Evolutionary conservation across 2,797 vertebrate genomes (phyloP).

Genomic region (Arnoldichthys spilopterus): DNA sequence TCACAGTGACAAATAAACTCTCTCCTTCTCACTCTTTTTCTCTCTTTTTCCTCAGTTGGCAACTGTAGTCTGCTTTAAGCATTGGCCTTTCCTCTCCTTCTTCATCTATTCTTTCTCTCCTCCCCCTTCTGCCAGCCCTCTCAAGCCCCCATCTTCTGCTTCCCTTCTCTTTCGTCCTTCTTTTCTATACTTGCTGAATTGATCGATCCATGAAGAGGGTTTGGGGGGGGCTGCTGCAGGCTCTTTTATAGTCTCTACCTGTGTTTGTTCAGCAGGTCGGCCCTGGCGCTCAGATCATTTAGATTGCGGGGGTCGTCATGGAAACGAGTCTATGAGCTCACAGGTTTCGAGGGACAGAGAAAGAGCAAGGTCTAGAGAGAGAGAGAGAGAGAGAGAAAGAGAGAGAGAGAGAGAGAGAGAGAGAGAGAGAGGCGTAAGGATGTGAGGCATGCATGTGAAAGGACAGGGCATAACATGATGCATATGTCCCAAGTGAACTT

Average conservation of each 20-base stretch:
- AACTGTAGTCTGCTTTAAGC: conserved; percentile 22
- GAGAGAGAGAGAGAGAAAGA: conserved; percentile 49
- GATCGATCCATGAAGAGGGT: conserved; percentile 28
- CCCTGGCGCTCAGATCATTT: conserved; percentile 49
- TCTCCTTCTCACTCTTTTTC: conserved; percentile 40
- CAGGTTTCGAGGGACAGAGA: conserved; percentile 76
- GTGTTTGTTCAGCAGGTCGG: conserved; percentile 55
- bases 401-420: conserved; percentile 23
- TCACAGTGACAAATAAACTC: no score
- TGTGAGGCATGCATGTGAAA: conserved; percentile 24
- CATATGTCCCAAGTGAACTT: not conserved
- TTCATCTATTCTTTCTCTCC: not conserved
- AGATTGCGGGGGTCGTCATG: conserved; percentile 77
- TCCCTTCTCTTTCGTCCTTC: conserved; percentile 5
- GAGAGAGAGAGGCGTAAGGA: conserved; percentile 28
- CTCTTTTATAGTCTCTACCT: conserved; percentile 44
- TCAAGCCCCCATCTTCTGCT: not conserved
- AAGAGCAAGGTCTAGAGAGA: no score
- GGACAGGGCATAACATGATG: not conserved
- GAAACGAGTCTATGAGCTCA: conserved; percentile 77
- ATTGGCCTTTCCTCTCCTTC: not conserved
- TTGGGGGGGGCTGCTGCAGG: conserved; percentile 10
- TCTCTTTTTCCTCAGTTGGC: conserved; percentile 16
- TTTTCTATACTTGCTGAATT: conserved; percentile 20
- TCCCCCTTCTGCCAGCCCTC: not conserved